Conservation (phyloP, 2,888 invertebrate genomes). For the Phania funesta region DNA sequence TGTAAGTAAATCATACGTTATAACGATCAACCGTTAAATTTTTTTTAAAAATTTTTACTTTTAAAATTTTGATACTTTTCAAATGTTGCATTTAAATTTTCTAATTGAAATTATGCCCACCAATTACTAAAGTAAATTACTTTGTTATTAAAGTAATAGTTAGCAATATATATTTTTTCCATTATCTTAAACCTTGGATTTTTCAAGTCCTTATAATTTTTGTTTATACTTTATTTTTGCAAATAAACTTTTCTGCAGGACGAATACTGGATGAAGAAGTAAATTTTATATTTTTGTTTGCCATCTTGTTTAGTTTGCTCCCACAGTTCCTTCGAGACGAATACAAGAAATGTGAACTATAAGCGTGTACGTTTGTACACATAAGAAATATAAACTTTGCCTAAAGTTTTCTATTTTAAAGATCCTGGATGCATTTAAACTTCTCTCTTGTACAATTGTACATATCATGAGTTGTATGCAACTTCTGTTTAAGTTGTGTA, state of each 20-base stretch:
- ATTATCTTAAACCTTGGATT: not conserved
- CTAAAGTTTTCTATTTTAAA: conserved; percentile 42
- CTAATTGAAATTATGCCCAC: too few species aligned
- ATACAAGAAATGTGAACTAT: not conserved
- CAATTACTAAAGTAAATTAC: too few species aligned
- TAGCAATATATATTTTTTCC: not conserved
- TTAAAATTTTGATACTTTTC: too few species aligned
- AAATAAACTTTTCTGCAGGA: conserved; percentile 38
- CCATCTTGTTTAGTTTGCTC: conserved; percentile 33
- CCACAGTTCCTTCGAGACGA: conserved; percentile 34
- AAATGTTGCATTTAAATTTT: too few species aligned
- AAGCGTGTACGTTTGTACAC: not conserved
- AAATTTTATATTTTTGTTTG: conserved; percentile 38
- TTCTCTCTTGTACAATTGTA: conserved; percentile 11
- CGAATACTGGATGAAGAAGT: not conserved
- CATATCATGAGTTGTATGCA: conserved; percentile 37
- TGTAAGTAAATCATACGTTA: too few species aligned
- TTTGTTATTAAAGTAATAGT: too few species aligned
- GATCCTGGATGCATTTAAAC: conserved; percentile 41
- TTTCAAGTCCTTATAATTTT: conserved; percentile 8
- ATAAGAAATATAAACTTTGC: conserved; percentile 34
- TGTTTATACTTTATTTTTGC: conserved; percentile 30
- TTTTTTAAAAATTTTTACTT: too few species aligned
- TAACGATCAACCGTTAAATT: too few species aligned
- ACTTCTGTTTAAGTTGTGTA: conserved; percentile 56